These are phyloP conservation scores for Ephydatia muelleri DNA, from an alignment of 37 sponge, comb jelly and placozoan species.

Conservation along the genomic window DNA sequence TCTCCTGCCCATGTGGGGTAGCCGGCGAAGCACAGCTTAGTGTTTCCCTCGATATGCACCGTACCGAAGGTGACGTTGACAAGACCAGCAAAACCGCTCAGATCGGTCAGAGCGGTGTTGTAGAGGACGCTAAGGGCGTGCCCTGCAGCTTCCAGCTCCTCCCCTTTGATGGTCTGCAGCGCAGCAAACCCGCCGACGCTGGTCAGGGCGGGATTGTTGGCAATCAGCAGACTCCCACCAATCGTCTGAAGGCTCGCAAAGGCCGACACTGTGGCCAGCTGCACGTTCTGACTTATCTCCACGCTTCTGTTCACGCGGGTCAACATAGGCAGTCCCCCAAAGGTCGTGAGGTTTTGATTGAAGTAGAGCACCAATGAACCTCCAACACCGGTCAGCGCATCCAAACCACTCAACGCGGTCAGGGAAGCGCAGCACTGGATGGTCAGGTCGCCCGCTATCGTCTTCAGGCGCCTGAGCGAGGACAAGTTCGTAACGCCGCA, in stretches of 20 bases:
- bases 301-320: conserved; percentile 18
- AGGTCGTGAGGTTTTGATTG: conserved; percentile 28
- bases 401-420: conserved; percentile 2
- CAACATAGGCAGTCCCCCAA: conserved; percentile 25
- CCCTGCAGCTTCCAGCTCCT: conserved; percentile 16
- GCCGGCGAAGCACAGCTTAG: conserved; percentile 72
- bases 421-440: conserved; percentile 52
- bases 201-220: conserved; percentile 37
- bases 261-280: conserved; percentile 10
- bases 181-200: conserved; percentile 15
- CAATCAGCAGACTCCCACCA: conserved; percentile 37
- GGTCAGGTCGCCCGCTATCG: conserved; percentile 35
- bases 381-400: not conserved
- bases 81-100: conserved; percentile 26
- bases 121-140: conserved; percentile 46
- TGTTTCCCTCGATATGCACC: conserved; percentile 79
- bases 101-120: conserved; percentile 31
- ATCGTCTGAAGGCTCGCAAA: conserved; percentile 23
- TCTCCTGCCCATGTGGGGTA: conserved; percentile 64
- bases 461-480: not conserved
- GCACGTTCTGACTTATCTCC: conserved; percentile 33
- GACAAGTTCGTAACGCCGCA: conserved; percentile 25
- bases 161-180: conserved; percentile 33
- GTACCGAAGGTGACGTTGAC: conserved; percentile 37
- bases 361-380: conserved; percentile 49